phyloP scores from a whole-genome alignment of 1,140 invertebrate species.

The Oryctes rhinoceros region DNA sequence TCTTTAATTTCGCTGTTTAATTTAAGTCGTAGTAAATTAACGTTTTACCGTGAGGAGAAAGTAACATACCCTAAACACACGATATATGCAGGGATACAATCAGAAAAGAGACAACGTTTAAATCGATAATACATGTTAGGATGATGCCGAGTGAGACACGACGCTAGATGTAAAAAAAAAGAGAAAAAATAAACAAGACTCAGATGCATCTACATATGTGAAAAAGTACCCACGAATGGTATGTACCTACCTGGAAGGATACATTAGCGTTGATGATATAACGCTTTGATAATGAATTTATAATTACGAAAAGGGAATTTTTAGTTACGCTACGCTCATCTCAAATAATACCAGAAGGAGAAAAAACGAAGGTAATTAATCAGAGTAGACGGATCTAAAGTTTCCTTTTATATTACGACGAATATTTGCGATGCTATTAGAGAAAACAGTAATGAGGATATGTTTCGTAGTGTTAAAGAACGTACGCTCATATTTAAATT shows the following conservation, averaged over 20 bases:
- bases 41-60: no score
- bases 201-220: neutral
- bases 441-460: neutral
- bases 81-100: no score
- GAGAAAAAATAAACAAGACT: neutral
- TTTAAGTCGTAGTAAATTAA: no score
- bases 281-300: constrained; percentile 11
- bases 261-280: neutral
- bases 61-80: no score
- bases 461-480: neutral
- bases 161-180: neutral
- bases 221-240: neutral
- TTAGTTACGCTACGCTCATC: constrained; percentile 9
- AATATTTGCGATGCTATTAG: neutral
- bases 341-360: neutral
- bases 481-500: no score
- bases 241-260: neutral
- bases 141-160: no score
- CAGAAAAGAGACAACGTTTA: no score
- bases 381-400: neutral
- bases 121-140: no score
- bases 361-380: neutral
- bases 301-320: neutral
- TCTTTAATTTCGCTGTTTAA: no score
- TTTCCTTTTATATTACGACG: neutral